These are phyloP conservation scores for Clarias macrocephalus DNA, from an alignment of 2,113 vertebrate genomes.

Conservation along the genomic window DNA sequence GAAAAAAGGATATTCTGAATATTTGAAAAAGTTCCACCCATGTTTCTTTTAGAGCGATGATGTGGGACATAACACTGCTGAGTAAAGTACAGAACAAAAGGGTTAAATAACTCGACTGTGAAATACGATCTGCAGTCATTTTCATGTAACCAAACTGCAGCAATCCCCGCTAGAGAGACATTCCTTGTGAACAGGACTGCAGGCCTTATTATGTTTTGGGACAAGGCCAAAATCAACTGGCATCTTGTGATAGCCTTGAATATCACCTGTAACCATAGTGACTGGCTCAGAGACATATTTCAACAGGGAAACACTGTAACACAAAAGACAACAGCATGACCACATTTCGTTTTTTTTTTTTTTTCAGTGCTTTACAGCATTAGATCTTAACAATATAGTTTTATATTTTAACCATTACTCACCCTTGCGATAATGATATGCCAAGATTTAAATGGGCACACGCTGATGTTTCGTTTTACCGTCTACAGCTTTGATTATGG, in stretches of 20 bases:
- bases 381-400: neutral
- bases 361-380: too few relatives aligned
- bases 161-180: neutral
- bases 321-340: neutral
- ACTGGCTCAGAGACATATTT: neutral
- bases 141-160: neutral
- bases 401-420: neutral
- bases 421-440: neutral
- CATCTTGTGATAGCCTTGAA: slow-evolving; percentile 17
- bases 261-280: slow-evolving; percentile 22
- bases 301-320: neutral
- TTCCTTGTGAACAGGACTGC: neutral
- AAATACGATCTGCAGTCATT: neutral
- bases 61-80: neutral
- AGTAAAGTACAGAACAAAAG: neutral
- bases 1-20: neutral
- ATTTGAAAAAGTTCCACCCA: neutral
- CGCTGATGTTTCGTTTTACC: too few relatives aligned
- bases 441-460: neutral
- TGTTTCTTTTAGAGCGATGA: neutral
- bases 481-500: too few relatives aligned
- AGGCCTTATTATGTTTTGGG: neutral
- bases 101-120: neutral
- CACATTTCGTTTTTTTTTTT: neutral
- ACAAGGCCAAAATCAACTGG: neutral